Conservation (phyloP, 1,140 invertebrate genomes). For the Magallana gigas region DNA sequence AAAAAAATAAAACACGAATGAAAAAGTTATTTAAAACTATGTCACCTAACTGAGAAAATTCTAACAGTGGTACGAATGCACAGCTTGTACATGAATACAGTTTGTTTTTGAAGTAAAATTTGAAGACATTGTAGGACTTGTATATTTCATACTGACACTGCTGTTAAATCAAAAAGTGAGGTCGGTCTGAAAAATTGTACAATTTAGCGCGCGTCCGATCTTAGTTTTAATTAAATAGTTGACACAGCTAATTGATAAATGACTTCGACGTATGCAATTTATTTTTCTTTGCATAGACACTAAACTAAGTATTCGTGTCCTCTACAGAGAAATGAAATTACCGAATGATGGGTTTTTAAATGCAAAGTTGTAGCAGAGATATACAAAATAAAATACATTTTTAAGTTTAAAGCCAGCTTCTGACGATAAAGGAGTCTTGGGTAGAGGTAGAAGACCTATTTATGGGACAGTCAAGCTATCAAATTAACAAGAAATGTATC, state of each 20-base stretch:
- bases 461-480: background rate
- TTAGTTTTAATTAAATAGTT: background rate
- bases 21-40: background rate
- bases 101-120: background rate
- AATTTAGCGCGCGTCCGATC: background rate
- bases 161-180: background rate
- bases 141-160: background rate
- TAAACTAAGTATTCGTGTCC: too few relatives aligned
- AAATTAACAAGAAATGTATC: background rate
- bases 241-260: constrained; percentile 16
- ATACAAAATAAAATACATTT: too few relatives aligned
- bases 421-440: background rate
- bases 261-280: background rate
- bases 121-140: background rate
- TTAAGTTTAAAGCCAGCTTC: background rate
- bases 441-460: background rate
- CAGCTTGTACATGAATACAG: background rate
- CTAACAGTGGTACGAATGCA: background rate
- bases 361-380: too few relatives aligned
- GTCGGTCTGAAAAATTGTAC: background rate
- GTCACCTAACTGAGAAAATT: background rate
- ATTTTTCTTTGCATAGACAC: too few relatives aligned
- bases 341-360: too few relatives aligned
- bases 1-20: background rate
- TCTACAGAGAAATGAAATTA: too few relatives aligned